Percentiles rank a stretch among this genome's conserved stretches.
These are phyloP conservation scores for Hassar affinis DNA, from an alignment of 2,113 vertebrate genomes.

Conservation along the genomic window DNA sequence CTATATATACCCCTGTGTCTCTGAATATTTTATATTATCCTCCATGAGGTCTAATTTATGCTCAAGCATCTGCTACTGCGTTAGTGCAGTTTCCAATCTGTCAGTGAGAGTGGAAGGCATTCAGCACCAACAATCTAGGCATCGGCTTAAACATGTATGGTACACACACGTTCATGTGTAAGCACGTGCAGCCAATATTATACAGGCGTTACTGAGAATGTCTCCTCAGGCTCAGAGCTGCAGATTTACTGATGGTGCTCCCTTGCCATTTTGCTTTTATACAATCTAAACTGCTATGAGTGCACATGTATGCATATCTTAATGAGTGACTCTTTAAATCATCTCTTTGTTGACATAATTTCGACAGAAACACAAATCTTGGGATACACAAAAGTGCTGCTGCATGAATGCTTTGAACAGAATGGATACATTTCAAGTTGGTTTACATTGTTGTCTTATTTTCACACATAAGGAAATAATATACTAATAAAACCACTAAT, in stretches of 20 bases:
- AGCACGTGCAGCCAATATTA: not conserved
- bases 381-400: too few species aligned
- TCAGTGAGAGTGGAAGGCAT: slow-evolving; percentile 45
- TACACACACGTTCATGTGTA: not conserved
- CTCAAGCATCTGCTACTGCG: slow-evolving; percentile 61
- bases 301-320: not conserved
- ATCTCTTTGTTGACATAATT: not conserved
- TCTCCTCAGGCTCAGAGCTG: not conserved
- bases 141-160: not conserved
- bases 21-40: slow-evolving; percentile 16
- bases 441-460: not conserved
- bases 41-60: slow-evolving; percentile 48
- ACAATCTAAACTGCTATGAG: not conserved
- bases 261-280: not conserved
- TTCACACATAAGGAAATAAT: not conserved
- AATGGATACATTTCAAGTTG: not conserved
- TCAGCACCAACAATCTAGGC: slow-evolving; percentile 13
- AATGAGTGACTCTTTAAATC: not conserved
- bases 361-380: slow-evolving; percentile 1
- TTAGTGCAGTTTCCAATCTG: slow-evolving; percentile 45
- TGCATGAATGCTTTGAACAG: not conserved
- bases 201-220: not conserved
- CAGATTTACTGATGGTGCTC: not conserved
- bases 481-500: not conserved
- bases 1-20: not conserved